Conservation (phyloP, 2,888 invertebrate species). For the Elmis aenea region DNA sequence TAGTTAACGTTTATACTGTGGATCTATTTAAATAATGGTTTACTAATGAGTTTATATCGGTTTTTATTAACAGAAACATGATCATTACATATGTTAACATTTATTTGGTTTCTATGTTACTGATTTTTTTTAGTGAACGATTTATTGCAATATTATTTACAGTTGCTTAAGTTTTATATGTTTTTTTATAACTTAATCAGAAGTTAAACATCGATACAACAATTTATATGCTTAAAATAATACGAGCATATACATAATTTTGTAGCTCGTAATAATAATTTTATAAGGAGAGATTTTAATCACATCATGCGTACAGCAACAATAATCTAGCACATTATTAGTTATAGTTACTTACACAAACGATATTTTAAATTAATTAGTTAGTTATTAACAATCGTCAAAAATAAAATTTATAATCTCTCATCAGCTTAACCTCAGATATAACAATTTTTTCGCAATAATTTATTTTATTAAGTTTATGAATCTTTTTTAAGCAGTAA, state of each 20-base stretch:
- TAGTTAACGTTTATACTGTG: too few species aligned
- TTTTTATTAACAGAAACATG: constrained; percentile 10
- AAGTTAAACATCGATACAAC: constrained; percentile 11
- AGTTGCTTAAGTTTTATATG: constrained; percentile 25
- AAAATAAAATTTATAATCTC: neutral
- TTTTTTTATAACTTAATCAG: constrained; percentile 4
- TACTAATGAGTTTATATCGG: neutral
- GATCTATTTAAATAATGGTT: neutral
- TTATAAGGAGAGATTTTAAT: too few species aligned
- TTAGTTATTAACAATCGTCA: neutral
- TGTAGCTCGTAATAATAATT: too few species aligned
- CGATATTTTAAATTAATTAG: neutral
- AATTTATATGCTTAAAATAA: constrained; percentile 12
- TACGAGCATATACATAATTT: constrained; percentile 7
- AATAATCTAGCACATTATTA: too few species aligned
- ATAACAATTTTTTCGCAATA: too few species aligned
- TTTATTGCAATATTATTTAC: constrained; percentile 39
- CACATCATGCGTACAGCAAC: too few species aligned
- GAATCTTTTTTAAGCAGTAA: neutral
- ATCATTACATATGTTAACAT: constrained; percentile 10
- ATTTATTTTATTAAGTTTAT: too few species aligned
- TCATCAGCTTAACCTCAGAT: too few species aligned
- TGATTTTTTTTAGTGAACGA: constrained; percentile 9
- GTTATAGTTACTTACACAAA: too few species aligned
- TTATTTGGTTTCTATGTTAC: constrained; percentile 12